Conservation (phyloP, 2,113 vertebrate species). For the Notechis scutatus region DNA sequence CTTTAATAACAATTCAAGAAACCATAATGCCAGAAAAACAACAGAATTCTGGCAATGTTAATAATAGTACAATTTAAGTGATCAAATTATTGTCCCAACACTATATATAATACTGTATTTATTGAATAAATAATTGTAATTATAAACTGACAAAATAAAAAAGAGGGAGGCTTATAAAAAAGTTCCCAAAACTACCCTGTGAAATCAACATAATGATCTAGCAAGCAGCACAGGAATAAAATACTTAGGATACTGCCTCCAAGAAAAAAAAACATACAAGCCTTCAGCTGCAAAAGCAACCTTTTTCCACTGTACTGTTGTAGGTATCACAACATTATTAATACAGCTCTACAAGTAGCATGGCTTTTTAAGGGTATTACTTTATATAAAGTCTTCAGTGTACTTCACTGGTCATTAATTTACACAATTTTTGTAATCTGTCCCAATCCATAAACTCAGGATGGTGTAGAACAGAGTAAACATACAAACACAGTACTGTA, state of each 20-base stretch:
- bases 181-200: neutral
- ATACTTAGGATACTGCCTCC: neutral
- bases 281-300: neutral
- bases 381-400: neutral
- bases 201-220: neutral
- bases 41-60: neutral
- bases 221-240: neutral
- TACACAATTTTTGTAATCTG: neutral
- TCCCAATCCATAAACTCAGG: neutral
- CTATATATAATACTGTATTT: rapidly evolving
- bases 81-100: neutral
- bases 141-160: neutral
- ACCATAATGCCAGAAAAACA: neutral
- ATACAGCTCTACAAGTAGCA: neutral
- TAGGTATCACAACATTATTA: neutral
- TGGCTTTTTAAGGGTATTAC: neutral
- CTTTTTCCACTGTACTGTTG: neutral
- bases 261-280: neutral
- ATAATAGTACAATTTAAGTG: neutral
- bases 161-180: neutral
- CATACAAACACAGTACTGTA: neutral
- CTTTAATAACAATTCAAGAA: neutral
- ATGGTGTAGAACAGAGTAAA: neutral
- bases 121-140: slow-evolving; percentile 7
- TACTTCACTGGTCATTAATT: neutral